These are phyloP conservation scores for Anguilla megastoma DNA, from an alignment of 2,797 vertebrate genomes.

Conservation along the genomic window DNA sequence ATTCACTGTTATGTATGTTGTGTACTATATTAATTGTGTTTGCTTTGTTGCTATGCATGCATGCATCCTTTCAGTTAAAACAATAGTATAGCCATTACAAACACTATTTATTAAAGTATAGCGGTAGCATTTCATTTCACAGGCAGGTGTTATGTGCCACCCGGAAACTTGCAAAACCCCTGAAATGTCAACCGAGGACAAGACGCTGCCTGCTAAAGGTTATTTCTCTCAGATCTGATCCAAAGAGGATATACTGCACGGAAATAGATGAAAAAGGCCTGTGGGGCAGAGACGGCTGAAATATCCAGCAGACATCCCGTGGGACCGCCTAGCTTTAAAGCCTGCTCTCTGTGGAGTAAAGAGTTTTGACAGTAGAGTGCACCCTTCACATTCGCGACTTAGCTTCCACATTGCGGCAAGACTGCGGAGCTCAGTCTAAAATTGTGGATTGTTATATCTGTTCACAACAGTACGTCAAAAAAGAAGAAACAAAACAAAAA, in stretches of 20 bases:
- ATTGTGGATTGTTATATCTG: background rate
- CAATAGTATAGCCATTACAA: background rate
- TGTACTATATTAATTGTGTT: background rate
- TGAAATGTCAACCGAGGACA: conserved; percentile 14
- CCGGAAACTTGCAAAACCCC: background rate
- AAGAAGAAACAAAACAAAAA: background rate
- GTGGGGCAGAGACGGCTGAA: conserved; percentile 11
- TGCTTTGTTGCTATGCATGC: background rate
- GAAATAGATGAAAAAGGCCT: conserved; percentile 1
- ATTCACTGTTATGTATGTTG: background rate
- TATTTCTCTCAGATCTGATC: conserved; percentile 19
- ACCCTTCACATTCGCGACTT: conserved; percentile 1
- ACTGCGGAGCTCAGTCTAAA: background rate
- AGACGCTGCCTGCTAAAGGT: conserved; percentile 17
- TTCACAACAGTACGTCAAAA: background rate
- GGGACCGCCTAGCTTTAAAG: conserved; percentile 28
- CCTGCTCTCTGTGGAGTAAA: conserved; percentile 12
- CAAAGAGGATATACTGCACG: conserved; percentile 12
- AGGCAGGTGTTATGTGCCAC: background rate
- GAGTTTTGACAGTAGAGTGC: conserved; percentile 8
- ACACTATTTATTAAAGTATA: background rate
- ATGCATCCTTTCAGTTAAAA: too few species aligned
- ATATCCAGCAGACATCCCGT: conserved; percentile 23
- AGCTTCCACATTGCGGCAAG: conserved; percentile 9
- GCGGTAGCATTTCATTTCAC: background rate